phyloP scores from a whole-genome alignment of 2,797 vertebrate species.

The Ptychobarbus kaznakovi region DNA sequence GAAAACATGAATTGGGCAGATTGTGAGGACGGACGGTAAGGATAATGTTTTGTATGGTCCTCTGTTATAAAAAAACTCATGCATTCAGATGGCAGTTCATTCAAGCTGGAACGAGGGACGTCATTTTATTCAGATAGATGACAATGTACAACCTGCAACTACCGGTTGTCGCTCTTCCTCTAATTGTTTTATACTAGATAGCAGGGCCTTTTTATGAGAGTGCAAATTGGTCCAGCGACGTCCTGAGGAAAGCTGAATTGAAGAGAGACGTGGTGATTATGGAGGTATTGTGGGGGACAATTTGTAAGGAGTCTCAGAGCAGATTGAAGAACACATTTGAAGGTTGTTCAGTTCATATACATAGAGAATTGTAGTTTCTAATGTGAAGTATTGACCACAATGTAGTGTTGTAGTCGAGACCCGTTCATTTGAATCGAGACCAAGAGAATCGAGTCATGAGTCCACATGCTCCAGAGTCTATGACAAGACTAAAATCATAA shows the following conservation, averaged over 20 bases:
- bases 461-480: neutral
- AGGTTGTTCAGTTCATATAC: neutral
- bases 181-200: slow-evolving; percentile 6
- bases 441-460: neutral
- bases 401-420: neutral
- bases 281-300: neutral
- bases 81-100: neutral
- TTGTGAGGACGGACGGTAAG: neutral
- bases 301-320: neutral
- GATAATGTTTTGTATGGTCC: neutral
- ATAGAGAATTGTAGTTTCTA: neutral
- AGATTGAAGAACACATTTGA: neutral
- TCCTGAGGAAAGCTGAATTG: neutral
- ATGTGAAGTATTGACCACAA: neutral
- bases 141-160: neutral
- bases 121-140: neutral
- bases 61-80: neutral
- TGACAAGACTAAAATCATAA: neutral
- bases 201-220: neutral
- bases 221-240: slow-evolving; percentile 1
- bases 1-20: neutral
- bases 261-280: neutral
- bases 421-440: neutral
- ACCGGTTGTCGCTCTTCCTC: neutral
- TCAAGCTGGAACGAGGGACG: neutral